A percentile compares a stretch with the other conserved stretches of the same genome.
phyloP scores from a whole-genome alignment of 2,113 vertebrate genomes.

The Xenopus laevis region DNA sequence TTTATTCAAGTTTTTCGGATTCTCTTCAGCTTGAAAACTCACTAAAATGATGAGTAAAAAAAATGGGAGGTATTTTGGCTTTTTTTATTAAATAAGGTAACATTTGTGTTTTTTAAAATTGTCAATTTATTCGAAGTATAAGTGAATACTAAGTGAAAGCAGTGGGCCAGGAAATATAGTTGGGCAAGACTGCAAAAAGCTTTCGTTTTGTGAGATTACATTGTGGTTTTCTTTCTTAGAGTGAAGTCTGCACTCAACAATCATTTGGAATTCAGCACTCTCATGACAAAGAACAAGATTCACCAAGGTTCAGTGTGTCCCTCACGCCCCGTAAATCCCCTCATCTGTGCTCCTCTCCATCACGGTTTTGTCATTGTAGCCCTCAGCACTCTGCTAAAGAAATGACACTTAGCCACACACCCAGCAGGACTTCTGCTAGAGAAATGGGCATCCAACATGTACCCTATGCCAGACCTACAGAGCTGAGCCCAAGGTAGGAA shows the following conservation, averaged over 20 bases:
- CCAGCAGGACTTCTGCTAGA: neutral
- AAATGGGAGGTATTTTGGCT: too few relatives aligned
- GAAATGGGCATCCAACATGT: conserved; percentile 45
- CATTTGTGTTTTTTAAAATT: too few relatives aligned
- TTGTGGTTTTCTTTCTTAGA: conserved; percentile 2
- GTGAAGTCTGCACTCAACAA: conserved; percentile 12
- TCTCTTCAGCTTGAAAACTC: too few relatives aligned
- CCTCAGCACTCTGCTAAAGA: conserved; percentile 30
- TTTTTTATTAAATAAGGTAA: too few relatives aligned
- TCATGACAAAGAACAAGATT: neutral
- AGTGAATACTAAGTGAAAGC: too few relatives aligned
- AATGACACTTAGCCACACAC: conserved; percentile 16
- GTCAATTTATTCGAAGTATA: too few relatives aligned
- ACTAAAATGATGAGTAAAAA: too few relatives aligned
- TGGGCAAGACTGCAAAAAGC: too few relatives aligned
- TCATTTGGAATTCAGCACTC: conserved; percentile 3
- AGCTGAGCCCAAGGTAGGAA: conserved; percentile 61
- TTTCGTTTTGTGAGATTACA: too few relatives aligned
- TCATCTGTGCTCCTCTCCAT: conserved; percentile 48
- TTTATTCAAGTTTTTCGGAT: too few relatives aligned
- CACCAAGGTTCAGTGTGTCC: neutral
- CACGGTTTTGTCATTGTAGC: conserved; percentile 50
- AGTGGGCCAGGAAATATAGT: too few relatives aligned
- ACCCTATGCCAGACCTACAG: conserved; percentile 54
- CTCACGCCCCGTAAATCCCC: conserved; percentile 41